Evolutionary conservation across 2,888 invertebrate species (phyloP).

Genomic region (Cephus runcator): DNA sequence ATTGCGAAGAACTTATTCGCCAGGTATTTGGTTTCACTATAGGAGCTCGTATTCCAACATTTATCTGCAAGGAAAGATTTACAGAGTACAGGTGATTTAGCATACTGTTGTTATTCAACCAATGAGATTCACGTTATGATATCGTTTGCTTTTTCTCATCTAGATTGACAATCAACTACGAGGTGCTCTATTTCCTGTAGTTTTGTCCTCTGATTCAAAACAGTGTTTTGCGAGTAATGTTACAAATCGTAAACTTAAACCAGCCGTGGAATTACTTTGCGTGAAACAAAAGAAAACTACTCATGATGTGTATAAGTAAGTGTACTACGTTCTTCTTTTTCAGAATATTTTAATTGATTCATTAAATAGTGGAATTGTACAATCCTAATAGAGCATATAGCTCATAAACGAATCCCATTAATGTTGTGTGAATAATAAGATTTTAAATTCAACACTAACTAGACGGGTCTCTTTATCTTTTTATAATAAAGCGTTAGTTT

Average conservation of each 20-base stretch:
- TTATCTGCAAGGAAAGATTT: slow-evolving; percentile 76
- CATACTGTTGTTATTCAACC: background rate
- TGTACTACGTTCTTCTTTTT: background rate
- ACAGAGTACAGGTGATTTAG: slow-evolving; percentile 69
- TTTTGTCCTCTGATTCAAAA: slow-evolving; percentile 72
- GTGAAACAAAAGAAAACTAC: slow-evolving; percentile 52
- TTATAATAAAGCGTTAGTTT: no score
- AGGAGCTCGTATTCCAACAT: slow-evolving; percentile 77
- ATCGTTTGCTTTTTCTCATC: slow-evolving; percentile 48
- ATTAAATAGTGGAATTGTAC: no score
- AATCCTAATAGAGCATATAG: background rate
- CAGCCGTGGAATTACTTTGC: slow-evolving; percentile 52
- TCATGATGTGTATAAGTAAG: slow-evolving; percentile 51
- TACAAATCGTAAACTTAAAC: slow-evolving; percentile 50
- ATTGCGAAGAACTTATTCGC: slow-evolving; percentile 77
- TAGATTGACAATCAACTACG: slow-evolving; percentile 82
- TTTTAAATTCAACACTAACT: background rate
- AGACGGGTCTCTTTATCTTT: no score
- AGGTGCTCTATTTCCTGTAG: slow-evolving; percentile 77
- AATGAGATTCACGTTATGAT: background rate
- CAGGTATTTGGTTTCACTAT: slow-evolving; percentile 80
- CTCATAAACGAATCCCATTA: background rate
- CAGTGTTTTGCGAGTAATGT: slow-evolving; percentile 43
- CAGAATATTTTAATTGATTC: background rate
- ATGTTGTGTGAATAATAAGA: background rate